Conservation (phyloP, 2,888 invertebrate genomes). For the Alloplasta piceator region DNA sequence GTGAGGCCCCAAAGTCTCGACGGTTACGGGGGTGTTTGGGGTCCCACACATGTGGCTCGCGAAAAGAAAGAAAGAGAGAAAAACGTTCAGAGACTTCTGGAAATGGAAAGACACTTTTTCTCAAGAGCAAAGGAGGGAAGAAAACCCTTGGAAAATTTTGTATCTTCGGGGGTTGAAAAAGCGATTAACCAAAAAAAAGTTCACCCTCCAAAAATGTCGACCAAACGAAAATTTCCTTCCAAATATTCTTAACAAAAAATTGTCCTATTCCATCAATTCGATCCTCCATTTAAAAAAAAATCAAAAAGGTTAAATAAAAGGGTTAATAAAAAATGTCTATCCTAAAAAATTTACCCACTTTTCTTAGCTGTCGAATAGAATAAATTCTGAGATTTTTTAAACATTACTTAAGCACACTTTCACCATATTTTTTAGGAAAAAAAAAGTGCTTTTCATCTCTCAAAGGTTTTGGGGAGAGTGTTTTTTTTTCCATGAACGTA, state of each 20-base stretch:
- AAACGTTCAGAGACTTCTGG: neutral
- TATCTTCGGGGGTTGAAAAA: neutral
- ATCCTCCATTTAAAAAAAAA: neutral
- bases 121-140: neutral
- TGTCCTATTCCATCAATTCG: neutral
- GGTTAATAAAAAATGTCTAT: no score
- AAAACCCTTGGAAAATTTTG: slow-evolving; percentile 12
- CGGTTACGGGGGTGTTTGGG: slow-evolving; percentile 73
- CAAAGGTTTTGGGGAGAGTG: slow-evolving; percentile 1
- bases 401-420: slow-evolving; percentile 5
- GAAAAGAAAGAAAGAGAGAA: slow-evolving; percentile 67
- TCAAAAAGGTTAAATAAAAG: neutral
- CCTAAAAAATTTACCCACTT: neutral
- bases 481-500: slow-evolving; percentile 43
- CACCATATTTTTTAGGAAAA: neutral
- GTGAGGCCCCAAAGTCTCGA: slow-evolving; percentile 30
- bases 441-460: neutral
- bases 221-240: neutral
- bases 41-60: slow-evolving; percentile 74
- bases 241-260: neutral
- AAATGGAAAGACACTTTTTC: neutral
- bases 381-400: neutral
- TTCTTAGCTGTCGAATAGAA: neutral
- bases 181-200: neutral
- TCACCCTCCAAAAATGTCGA: neutral